A percentile compares a stretch with the other conserved stretches of the same genome.
Conservation (phyloP, 2,113 vertebrate species). For the Archilochus colubris region DNA sequence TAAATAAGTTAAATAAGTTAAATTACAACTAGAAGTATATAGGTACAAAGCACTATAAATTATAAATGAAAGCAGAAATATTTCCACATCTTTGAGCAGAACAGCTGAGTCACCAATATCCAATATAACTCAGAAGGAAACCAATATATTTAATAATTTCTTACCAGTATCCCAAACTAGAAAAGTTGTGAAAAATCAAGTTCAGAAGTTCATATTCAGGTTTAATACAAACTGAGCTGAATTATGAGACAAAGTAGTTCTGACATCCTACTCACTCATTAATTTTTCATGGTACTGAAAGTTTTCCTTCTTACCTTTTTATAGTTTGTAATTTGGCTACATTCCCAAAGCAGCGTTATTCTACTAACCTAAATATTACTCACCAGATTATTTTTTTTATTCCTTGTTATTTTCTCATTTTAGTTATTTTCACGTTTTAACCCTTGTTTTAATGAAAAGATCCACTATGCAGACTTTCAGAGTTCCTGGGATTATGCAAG, state of each 20-base stretch:
- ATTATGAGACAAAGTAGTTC: constrained; percentile 54
- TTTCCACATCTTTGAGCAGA: not conserved
- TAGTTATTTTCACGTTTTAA: constrained; percentile 23
- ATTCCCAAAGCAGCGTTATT: constrained; percentile 63
- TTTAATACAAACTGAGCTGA: constrained; percentile 31
- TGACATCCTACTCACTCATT: constrained; percentile 49
- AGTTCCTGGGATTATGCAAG: not conserved
- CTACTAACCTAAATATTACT: constrained; percentile 41
- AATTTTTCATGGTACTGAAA: constrained; percentile 55
- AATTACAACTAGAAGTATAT: not conserved
- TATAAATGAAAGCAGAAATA: not conserved
- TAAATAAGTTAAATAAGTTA: no score
- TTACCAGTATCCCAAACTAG: not conserved
- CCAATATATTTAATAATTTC: not conserved
- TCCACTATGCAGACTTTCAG: not conserved
- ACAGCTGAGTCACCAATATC: not conserved
- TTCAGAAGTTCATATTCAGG: constrained; percentile 23
- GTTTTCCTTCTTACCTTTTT: constrained; percentile 56
- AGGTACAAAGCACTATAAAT: not conserved
- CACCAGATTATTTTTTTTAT: not conserved
- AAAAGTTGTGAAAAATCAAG: not conserved
- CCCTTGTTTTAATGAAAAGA: constrained; percentile 23
- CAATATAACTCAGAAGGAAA: not conserved
- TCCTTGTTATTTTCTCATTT: constrained; percentile 40
- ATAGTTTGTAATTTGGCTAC: constrained; percentile 51